These are phyloP conservation scores for Eupithecia pulchellata DNA, from an alignment of 2,888 invertebrate species.

Conservation along the genomic window DNA sequence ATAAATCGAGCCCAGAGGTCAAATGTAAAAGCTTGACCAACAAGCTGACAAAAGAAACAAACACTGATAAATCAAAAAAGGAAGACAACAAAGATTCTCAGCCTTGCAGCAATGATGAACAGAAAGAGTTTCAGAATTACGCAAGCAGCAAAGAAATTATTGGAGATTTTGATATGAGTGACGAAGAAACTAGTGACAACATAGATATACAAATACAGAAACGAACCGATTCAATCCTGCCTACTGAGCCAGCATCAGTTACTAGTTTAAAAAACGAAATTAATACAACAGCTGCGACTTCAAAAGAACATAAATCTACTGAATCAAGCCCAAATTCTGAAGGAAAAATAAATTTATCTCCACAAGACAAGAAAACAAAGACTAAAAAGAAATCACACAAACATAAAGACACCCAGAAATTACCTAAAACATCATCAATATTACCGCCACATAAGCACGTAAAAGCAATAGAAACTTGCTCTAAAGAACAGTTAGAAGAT, in stretches of 20 bases:
- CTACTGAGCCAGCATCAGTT: slow-evolving; percentile 3
- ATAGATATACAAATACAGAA: slow-evolving; percentile 27
- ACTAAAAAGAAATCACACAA: slow-evolving; percentile 52
- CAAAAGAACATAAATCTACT: background rate
- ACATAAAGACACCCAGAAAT: slow-evolving; percentile 47
- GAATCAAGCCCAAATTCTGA: slow-evolving; percentile 1
- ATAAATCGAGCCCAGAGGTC: slow-evolving; percentile 4
- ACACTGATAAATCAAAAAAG: slow-evolving; percentile 7
- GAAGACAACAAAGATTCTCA: background rate
- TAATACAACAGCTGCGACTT: background rate
- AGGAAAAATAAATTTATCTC: slow-evolving; percentile 16
- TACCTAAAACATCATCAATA: slow-evolving; percentile 36
- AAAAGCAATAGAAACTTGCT: slow-evolving; percentile 19
- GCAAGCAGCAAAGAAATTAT: slow-evolving; percentile 55
- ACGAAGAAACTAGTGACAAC: slow-evolving; percentile 72
- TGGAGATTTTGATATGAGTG: slow-evolving; percentile 75
- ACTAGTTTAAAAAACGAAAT: background rate
- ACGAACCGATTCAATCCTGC: slow-evolving; percentile 7
- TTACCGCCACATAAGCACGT: slow-evolving; percentile 18
- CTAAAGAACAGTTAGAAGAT: slow-evolving; percentile 10
- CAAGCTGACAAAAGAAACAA: slow-evolving; percentile 11
- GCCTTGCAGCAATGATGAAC: slow-evolving; percentile 11
- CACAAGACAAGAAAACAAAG: slow-evolving; percentile 46
- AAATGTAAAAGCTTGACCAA: slow-evolving; percentile 12
- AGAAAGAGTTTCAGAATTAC: slow-evolving; percentile 24